Evolutionary conservation across 2,888 invertebrate genomes (phyloP), one percentile per base, ranked within the genome.

Genomic region (Synanthedon andrenaeformis): DNA sequence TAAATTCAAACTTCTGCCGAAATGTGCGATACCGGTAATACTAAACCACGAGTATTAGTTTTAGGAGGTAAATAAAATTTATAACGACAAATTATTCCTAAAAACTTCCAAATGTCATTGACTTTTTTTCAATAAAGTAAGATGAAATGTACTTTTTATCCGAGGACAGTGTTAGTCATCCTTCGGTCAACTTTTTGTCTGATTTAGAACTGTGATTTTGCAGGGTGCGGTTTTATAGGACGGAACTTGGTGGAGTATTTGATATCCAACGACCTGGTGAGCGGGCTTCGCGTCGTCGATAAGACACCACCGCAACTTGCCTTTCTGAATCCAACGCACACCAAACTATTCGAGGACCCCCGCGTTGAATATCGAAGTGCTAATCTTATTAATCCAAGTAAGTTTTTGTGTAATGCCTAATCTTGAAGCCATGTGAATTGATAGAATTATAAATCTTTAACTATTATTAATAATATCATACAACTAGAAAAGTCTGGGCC

Each of bases 151-250:
- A 10, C 14, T 35, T 41, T 53, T 53, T 80, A 85, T 82, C 84
- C 81, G 84, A 81, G 55, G 59, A 64, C 59, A 62, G 76, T 78
- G 69, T 86, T 85, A 86, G 85, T 86, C 86, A 86, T 82, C 78
- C 61, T 61, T 59, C 70, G 68, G 64, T 63, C 62, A 62, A 61
- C 61, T 64, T 64, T 69, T 66, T 61, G 62, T 67, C 61, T 66
- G 65, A 62, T 71, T 62, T 35, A 35, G 61, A 67, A 57, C 55
- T 52, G 49, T n/a, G 55, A 55, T 69, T 70, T 62, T 64, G 62
- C 84, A 97, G 97, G 97, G 80, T 96, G 96, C 84, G 97, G 97
- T 67, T 97, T 97, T 83, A 94, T 97, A 75, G 97, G 97, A 61
- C 91, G 97, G 69, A 94, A 96, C 87, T 89, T 97, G 64, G 93